Conservation (phyloP, 1,140 invertebrate species). For the Myzus persicae region DNA sequence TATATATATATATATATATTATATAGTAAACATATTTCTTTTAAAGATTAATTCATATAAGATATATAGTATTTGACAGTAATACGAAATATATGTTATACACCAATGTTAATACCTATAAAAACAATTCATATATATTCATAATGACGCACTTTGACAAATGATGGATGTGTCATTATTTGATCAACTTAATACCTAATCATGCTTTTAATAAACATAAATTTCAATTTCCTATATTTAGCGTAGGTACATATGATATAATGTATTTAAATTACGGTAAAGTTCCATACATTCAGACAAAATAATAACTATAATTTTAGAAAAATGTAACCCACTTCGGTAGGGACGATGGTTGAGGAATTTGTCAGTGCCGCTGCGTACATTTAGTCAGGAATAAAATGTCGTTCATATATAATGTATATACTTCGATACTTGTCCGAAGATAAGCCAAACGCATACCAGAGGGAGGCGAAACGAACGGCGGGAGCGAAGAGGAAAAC, state of each 20-base stretch:
- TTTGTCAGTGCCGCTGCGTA: background rate
- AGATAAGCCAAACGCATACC: background rate
- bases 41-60: background rate
- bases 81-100: background rate
- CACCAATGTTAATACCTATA: background rate
- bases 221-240: no score
- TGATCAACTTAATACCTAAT: background rate
- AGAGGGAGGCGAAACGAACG: background rate
- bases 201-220: background rate
- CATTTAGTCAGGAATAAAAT: slow-evolving; percentile 16
- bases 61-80: background rate
- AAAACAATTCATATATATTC: background rate
- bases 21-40: background rate
- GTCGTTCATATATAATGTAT: background rate
- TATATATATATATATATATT: background rate
- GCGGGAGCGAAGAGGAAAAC: background rate
- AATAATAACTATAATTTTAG: background rate
- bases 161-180: background rate
- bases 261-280: background rate
- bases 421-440: background rate
- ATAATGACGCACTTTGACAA: background rate
- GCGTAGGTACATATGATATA: no score
- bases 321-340: background rate
- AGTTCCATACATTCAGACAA: background rate
- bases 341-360: background rate